Base-by-base conservation (phyloP, 2,113 vertebrate species). In the Columbina picui region DNA sequence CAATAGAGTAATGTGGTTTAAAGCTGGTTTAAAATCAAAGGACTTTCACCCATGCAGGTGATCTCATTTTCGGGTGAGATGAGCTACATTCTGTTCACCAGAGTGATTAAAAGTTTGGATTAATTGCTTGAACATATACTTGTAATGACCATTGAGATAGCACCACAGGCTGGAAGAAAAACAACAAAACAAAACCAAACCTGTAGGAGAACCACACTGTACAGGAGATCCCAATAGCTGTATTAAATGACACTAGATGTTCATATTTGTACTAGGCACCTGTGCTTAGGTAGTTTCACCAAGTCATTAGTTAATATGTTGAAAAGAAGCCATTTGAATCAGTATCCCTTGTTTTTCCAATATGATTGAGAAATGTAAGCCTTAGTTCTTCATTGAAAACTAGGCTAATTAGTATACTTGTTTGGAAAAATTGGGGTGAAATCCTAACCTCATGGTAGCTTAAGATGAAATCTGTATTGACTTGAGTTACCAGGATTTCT, bases 341-440 rank as follows among this genome's bases (percentile, higher is more conserved):
- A 39, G 3, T 8, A 8, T 7, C 4, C 38, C 69, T 68, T 14
- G 50, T 4, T 36, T 49, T 65, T 4, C 1, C 12, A 38, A 1
- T 14, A 13, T 60, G 38, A 30, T 19, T 67, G 30, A 39, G 27
- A 90, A 61, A 68, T 9, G 3, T 49, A 27, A 68, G 0, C 1
- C 23, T 21, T 26, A 55, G 57, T 21, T 59, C 20, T 56, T 74
- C 53, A 69, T 47, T 1, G 12, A 70, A 70, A 65, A 68, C 7
- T 4, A 36, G 6, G 26, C 2, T 20, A 55, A 59, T 3, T 14
- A 27, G 2, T 30, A 21, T 1, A 27, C 4, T 11, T 52, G 4
- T 45, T 47, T 26, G 19, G 9, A 87, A 91, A 57, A 17, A 5
- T 38, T 14, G n/a, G 12, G 7, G 12, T 53, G 45, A 76, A 92